These are phyloP conservation scores for Drosophila demipolita DNA, from an alignment of 2,888 invertebrate species.

Conservation along the genomic window DNA sequence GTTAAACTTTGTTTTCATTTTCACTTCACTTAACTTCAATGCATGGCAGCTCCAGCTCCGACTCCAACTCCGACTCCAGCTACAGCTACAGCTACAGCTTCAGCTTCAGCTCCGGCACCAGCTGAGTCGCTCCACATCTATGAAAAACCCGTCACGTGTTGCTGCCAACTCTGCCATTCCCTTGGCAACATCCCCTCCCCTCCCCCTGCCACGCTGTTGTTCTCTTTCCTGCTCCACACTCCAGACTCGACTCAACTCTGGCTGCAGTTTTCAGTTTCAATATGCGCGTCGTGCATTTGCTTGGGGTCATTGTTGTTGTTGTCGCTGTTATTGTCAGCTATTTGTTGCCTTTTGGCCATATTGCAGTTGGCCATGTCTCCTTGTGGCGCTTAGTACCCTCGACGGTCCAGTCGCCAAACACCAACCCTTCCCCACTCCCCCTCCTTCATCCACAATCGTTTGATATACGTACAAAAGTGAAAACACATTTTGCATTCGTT, in stretches of 20 bases:
- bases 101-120: slow-evolving; percentile 24
- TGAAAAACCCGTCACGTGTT: slow-evolving; percentile 60
- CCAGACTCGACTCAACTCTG: slow-evolving; percentile 28
- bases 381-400: slow-evolving; percentile 52
- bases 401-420: neutral
- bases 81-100: slow-evolving; percentile 27
- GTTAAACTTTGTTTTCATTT: slow-evolving; percentile 81
- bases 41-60: slow-evolving; percentile 41
- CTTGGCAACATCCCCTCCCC: neutral
- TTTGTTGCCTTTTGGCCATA: slow-evolving; percentile 76
- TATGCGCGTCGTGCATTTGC: slow-evolving; percentile 75
- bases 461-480: slow-evolving; percentile 75
- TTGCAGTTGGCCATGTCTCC: slow-evolving; percentile 65
- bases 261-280: slow-evolving; percentile 75
- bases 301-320: slow-evolving; percentile 55
- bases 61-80: slow-evolving; percentile 13
- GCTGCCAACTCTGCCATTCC: slow-evolving; percentile 25
- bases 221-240: neutral
- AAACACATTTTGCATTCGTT: slow-evolving; percentile 71
- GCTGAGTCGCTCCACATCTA: slow-evolving; percentile 57
- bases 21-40: slow-evolving; percentile 76
- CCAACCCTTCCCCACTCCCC: neutral
- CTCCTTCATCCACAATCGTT: slow-evolving; percentile 32
- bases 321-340: slow-evolving; percentile 71
- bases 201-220: neutral